Percentiles rank a stretch among this genome's conserved stretches.
phyloP scores from a whole-genome alignment of 2,797 vertebrate species.

The Euthynnus affinis region DNA sequence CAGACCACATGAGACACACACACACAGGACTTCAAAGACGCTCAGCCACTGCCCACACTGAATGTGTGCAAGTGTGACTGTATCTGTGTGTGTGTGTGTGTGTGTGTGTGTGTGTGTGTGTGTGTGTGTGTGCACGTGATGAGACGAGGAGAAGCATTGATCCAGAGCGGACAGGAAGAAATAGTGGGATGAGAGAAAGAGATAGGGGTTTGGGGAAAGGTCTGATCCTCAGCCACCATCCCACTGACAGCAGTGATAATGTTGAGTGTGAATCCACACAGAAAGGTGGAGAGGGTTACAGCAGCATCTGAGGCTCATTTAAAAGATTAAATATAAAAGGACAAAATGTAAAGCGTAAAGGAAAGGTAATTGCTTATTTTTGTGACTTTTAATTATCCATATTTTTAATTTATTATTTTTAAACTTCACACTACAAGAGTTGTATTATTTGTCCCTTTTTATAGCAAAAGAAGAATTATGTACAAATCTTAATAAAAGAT shows the following conservation, averaged over 20 bases:
- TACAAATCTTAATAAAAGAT: not conserved
- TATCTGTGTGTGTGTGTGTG: constrained; percentile 3
- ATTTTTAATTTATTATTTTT: no score
- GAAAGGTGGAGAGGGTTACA: not conserved
- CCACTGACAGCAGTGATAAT: constrained; percentile 14
- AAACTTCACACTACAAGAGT: no score
- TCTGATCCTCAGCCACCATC: constrained; percentile 20
- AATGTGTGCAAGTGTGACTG: constrained; percentile 10
- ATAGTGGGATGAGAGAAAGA: constrained; percentile 28
- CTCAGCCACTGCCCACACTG: constrained; percentile 35
- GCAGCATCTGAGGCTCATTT: not conserved
- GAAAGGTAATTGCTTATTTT: not conserved
- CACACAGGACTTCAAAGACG: constrained; percentile 67
- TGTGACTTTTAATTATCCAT: no score
- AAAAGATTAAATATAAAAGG: not conserved
- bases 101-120: constrained; percentile 30
- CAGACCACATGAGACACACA: constrained; percentile 71
- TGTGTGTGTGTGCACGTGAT: constrained; percentile 26
- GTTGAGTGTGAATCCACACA: not conserved
- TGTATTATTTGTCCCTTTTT: no score
- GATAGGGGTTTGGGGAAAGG: constrained; percentile 16
- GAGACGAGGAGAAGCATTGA: constrained; percentile 55
- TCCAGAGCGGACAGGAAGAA: constrained; percentile 58
- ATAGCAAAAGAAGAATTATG: no score
- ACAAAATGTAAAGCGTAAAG: not conserved